Conservation (phyloP, 2,888 invertebrate species). For the Troides helena region DNA sequence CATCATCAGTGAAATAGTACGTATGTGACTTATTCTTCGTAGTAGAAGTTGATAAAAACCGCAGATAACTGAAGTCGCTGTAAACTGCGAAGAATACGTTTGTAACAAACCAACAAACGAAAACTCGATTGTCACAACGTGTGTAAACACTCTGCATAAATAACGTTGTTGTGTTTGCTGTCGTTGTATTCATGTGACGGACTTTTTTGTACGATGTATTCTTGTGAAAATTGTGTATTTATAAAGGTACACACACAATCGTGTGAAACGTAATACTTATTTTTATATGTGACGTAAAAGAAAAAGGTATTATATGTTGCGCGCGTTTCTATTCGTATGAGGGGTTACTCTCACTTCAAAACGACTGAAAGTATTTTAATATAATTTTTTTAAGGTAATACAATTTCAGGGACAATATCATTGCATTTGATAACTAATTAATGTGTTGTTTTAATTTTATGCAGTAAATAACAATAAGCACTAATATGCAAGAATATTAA, state of each 20-base stretch:
- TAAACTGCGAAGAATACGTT: constrained; percentile 15
- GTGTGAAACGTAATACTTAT: neutral
- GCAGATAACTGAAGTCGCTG: neutral
- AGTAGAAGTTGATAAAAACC: too few species aligned
- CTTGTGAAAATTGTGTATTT: constrained; percentile 12
- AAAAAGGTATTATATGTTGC: too few species aligned
- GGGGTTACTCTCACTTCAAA: too few species aligned
- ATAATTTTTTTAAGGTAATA: too few species aligned
- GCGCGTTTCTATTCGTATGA: neutral
- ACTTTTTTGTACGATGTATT: constrained; percentile 8
- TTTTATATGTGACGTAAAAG: neutral
- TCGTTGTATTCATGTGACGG: constrained; percentile 4
- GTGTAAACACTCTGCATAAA: constrained; percentile 19
- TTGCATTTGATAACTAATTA: too few species aligned
- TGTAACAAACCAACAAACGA: constrained; percentile 1
- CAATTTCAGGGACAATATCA: too few species aligned
- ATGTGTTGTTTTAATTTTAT: too few species aligned
- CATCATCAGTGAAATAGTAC: too few species aligned
- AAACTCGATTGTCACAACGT: constrained; percentile 15
- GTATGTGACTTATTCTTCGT: too few species aligned
- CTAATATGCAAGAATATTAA: too few species aligned
- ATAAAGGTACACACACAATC: constrained; percentile 7
- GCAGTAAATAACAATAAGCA: too few species aligned
- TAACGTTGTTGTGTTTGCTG: constrained; percentile 6
- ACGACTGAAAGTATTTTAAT: too few species aligned